Base-by-base conservation (phyloP, 2,888 invertebrate species). In the Apamea sordens region DNA sequence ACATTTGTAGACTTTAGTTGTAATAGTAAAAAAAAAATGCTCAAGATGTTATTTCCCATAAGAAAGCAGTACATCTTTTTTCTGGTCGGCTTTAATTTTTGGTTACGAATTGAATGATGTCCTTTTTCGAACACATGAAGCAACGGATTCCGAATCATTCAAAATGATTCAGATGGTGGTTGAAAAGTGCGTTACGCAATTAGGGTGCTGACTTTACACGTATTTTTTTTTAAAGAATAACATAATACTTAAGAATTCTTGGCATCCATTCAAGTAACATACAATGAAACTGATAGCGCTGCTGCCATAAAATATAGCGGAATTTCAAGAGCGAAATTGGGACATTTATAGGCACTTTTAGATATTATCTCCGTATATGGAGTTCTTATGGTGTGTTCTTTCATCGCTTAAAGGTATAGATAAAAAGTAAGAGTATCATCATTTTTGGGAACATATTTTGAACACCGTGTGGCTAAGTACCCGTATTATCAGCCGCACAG, bases 341-440 rank as follows among this genome's bases (percentile, higher is more conserved):
- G 73, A 84, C 84, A 61, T 84, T 84, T 84, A 84, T 84, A 74
- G 84, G 77, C 81, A 77, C 73, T 74, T 83, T 75, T 32, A 80
- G 84, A 80, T 84, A 61, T 72, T 72, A 84, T 84, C 84, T 41
- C 3, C 6, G 41, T 64, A 15, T 80, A 84, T n/a, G 68, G 84
- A 71, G 64, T 74, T 72, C 77, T 84, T 80, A 84, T 84, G 77
- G 73, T 50, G 77, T 84, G 80, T 71, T 84, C 67, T 72, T 74
- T 81, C 67, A 50, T 10, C 75, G 69, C 56, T 77, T 74, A 32
- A 50, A 63, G 69, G 53, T 50, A 24, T 1, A 63, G 82, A 79
- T 82, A 79, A 80, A 80, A 71, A 69, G 36, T 73, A 67, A 61
- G 59, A 41, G n/a, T 15, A 47, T 21, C 21, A 65, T 78, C 5